Evolutionary conservation across 2,113 vertebrate species (phyloP).

Genomic region (Actinemys pallida): DNA sequence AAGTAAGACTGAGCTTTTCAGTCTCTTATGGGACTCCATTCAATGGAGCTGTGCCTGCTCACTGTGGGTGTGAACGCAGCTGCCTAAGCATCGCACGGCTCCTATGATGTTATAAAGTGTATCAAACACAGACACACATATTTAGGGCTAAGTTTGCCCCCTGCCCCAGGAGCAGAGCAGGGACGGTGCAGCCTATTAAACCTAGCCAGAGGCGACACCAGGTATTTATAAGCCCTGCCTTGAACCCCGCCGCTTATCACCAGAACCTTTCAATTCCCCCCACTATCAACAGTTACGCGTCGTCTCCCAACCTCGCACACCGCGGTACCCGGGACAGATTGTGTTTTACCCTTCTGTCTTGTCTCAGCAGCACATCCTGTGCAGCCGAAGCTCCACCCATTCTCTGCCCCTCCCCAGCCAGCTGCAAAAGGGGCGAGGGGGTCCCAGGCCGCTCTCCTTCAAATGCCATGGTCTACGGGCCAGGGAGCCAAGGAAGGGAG

Average conservation of each 20-base stretch:
- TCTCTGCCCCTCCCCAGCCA: not conserved
- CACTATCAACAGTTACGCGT: too few relatives aligned
- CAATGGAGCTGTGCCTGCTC: not conserved
- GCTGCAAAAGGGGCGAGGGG: not conserved
- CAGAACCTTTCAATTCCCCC: too few relatives aligned
- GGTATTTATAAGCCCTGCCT: not conserved
- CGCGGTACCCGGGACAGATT: not conserved
- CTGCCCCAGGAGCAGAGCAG: not conserved
- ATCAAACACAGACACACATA: not conserved
- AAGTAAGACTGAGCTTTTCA: not conserved
- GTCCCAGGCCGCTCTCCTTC: not conserved
- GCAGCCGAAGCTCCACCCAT: not conserved
- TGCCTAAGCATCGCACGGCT: not conserved
- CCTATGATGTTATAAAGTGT: too few relatives aligned
- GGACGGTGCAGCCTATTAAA: not conserved
- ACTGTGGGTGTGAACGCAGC: not conserved
- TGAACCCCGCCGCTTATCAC: too few relatives aligned
- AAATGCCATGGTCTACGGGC: not conserved
- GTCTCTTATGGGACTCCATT: not conserved
- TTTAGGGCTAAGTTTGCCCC: not conserved
- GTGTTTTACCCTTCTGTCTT: not conserved
- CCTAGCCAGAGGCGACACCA: not conserved
- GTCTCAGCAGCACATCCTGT: not conserved
- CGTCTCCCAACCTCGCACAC: too few relatives aligned
- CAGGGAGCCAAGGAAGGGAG: not conserved